Conservation (phyloP, 2,113 vertebrate genomes). For the Saimiri boliviensis region DNA sequence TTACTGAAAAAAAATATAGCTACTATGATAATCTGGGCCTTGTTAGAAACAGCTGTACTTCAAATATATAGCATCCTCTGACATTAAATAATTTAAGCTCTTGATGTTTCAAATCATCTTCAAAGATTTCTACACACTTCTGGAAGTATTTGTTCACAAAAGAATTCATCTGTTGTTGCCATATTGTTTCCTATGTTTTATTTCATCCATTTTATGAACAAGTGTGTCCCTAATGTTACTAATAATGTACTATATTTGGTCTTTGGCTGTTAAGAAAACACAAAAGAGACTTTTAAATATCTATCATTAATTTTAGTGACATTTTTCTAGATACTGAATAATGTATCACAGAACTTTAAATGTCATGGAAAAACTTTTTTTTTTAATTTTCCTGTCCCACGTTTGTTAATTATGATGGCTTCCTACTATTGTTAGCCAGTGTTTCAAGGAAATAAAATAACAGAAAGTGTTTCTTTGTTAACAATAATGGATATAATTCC, state of each 20-base stretch:
- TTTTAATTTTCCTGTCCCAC: not conserved
- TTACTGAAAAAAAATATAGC: conserved; percentile 5
- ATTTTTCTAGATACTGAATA: not conserved
- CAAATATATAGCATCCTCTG: not conserved
- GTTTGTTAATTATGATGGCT: not conserved
- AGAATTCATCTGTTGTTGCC: not conserved
- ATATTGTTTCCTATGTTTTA: not conserved
- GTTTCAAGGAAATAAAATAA: conserved; percentile 21
- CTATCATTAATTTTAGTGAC: not conserved
- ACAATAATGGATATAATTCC: not conserved
- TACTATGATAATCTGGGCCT: not conserved
- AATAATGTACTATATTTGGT: not conserved
- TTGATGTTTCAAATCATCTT: not conserved
- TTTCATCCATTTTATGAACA: not conserved
- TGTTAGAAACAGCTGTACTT: not conserved
- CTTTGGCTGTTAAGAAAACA: not conserved
- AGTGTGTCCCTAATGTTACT: not conserved
- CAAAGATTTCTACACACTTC: not conserved
- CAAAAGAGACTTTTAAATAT: not conserved
- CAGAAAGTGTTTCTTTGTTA: not conserved
- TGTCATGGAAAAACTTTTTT: not conserved
- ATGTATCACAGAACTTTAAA: not conserved
- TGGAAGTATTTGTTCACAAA: not conserved
- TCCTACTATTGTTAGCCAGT: not conserved
- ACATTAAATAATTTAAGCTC: not conserved